Conservation (phyloP, 2,113 vertebrate species). For the Myxocyprinus asiaticus region DNA sequence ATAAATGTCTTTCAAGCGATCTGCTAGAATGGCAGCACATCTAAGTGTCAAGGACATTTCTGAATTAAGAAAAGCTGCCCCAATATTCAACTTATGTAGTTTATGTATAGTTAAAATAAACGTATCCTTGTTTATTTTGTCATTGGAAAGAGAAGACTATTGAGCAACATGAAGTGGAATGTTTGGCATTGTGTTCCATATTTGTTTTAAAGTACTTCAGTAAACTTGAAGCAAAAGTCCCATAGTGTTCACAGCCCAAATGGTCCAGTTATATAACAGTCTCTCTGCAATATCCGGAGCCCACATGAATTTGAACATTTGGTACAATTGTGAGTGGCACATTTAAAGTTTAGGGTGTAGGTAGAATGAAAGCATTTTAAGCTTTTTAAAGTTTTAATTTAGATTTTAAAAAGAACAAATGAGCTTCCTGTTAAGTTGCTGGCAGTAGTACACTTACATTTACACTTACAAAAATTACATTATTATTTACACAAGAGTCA, state of each 20-base stretch:
- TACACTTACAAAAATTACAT: too few relatives aligned
- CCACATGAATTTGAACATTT: conserved; percentile 34
- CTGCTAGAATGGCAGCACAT: too few relatives aligned
- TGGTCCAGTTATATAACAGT: conserved; percentile 45
- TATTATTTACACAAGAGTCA: background rate
- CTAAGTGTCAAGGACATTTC: too few relatives aligned
- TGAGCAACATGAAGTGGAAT: background rate
- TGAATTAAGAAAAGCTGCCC: too few relatives aligned
- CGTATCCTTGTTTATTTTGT: background rate
- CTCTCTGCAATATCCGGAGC: conserved; percentile 28
- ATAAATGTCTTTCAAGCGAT: too few relatives aligned
- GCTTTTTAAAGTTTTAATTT: conserved; percentile 16
- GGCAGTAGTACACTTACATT: too few relatives aligned
- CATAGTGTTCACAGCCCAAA: conserved; percentile 43
- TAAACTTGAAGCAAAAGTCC: conserved; percentile 28
- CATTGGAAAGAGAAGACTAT: background rate
- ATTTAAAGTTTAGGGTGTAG: conserved; percentile 9
- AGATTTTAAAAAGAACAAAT: background rate
- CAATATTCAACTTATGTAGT: too few relatives aligned
- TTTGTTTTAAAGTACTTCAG: background rate
- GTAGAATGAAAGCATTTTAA: conserved; percentile 6
- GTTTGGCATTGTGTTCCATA: background rate
- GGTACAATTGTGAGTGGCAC: conserved; percentile 15
- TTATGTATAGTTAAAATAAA: too few relatives aligned
- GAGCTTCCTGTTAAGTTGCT: background rate